Base-by-base conservation (phyloP, 2,888 invertebrate species). In the Serripes groenlandicus region DNA sequence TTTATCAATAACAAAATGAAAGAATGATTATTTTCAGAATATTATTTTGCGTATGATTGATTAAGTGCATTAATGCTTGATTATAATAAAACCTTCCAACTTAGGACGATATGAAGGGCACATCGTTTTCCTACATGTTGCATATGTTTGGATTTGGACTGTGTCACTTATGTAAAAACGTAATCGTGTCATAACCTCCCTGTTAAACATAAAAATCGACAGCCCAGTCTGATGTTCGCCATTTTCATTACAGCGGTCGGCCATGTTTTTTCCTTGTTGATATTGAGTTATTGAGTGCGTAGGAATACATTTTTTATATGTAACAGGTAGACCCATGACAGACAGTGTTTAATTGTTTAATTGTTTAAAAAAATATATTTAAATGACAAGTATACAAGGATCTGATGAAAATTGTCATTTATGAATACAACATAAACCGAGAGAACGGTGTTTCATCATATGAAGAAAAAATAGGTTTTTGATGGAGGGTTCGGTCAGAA, bases 261-360 rank as follows among this genome's bases (percentile, higher is more conserved):
- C 34, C 15, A n/a, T 23, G 37, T 66, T 66, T 35, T 66, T 66
- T 37, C 66, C 37, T 66, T 66, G 66, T 66, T 35, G 42, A 37
- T 23, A 26, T 11, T 18, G 35, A 35, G 66, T n/a, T 35, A 66
- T 66, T 32, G 4, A 7, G 66, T 66, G 42, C 66, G 42, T 30
- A 66, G 23, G 37, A 42, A 66, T 35, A 66, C n/a, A 23, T 30
- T 30, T 30, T 32, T 32, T 11, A 26, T 3, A n/a, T 7, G 11
- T 23, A 56, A 56, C 21, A 56, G 23, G 56, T 56, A 56, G 56
- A 56, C 23, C 56, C 23, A 11, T 56, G 56, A 23, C 56, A 23
- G 56, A 11, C 18, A 26, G 23, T 56, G n/a, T 56, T 56, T 26
- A 5, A 23, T 56, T 56, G 3, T 56, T 5, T n/a, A n/a, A 56